These are phyloP conservation scores for Zophobas atratus DNA, from an alignment of 1,140 invertebrate genomes.

Conservation along the genomic window DNA sequence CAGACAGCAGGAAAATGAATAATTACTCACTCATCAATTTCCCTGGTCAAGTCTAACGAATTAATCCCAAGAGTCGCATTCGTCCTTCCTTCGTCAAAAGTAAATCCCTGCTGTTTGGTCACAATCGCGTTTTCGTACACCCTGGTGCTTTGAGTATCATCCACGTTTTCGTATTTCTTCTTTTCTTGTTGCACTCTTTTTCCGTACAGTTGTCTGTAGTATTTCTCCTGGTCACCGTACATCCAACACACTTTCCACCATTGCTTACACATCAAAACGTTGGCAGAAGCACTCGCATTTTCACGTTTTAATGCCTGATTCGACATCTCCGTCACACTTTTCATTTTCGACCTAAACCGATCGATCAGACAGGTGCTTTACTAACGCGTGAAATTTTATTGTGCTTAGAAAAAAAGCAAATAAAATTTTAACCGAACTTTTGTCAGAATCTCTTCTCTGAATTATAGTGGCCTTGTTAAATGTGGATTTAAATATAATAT, in stretches of 20 bases:
- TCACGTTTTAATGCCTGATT: conserved; percentile 61
- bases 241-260: conserved; percentile 92
- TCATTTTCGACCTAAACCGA: conserved; percentile 5
- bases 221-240: conserved; percentile 87
- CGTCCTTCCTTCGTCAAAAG: conserved; percentile 53
- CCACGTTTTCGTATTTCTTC: conserved; percentile 36
- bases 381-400: conserved; percentile 13
- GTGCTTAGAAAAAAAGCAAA: neutral
- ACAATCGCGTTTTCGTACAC: conserved; percentile 27
- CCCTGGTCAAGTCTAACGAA: conserved; percentile 58
- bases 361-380: conserved; percentile 31
- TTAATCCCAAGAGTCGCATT: conserved; percentile 51
- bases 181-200: conserved; percentile 67
- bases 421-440: conserved; percentile 4
- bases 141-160: conserved; percentile 5
- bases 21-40: conserved; percentile 61
- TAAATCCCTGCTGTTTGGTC: conserved; percentile 50
- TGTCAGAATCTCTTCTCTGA: too few relatives aligned
- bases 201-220: conserved; percentile 85
- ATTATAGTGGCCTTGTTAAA: too few relatives aligned
- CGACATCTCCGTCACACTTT: conserved; percentile 55
- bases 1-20: neutral
- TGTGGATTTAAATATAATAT: too few relatives aligned
- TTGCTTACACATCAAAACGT: conserved; percentile 86
- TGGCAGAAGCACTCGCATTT: conserved; percentile 69